Conservation (phyloP, 1,140 invertebrate genomes). For the Caenorhabditis inopinata region DNA sequence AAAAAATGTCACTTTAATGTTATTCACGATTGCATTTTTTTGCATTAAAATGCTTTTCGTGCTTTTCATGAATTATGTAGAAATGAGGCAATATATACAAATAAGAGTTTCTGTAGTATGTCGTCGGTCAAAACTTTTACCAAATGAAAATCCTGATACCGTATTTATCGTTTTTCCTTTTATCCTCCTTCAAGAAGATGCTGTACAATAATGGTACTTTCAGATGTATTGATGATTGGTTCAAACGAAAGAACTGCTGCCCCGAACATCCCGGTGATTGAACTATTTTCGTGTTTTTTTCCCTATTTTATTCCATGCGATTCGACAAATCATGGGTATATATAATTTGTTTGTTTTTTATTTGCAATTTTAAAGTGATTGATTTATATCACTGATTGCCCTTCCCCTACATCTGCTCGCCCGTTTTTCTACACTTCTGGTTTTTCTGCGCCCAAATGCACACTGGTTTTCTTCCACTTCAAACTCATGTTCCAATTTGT, state of each 20-base stretch:
- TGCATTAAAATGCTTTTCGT: too few relatives aligned
- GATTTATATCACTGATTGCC: background rate
- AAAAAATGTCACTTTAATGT: too few relatives aligned
- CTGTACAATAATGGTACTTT: too few relatives aligned
- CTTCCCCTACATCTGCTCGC: background rate
- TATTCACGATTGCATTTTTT: too few relatives aligned
- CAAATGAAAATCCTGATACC: too few relatives aligned
- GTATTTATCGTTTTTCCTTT: too few relatives aligned
- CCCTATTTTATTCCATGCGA: background rate
- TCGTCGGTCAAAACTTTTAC: too few relatives aligned
- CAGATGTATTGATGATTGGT: conserved; percentile 65
- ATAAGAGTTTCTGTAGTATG: too few relatives aligned
- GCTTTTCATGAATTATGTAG: too few relatives aligned
- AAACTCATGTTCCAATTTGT: background rate
- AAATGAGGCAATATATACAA: too few relatives aligned
- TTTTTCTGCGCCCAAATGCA: background rate
- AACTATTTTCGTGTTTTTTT: background rate
- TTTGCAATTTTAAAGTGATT: background rate
- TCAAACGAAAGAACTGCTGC: conserved; percentile 62
- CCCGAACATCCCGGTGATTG: conserved; percentile 63
- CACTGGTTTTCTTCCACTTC: background rate
- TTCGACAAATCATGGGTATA: conserved; percentile 28
- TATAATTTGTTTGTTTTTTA: background rate
- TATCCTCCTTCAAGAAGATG: too few relatives aligned
- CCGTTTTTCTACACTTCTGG: background rate